phyloP scores from a whole-genome alignment of 1,140 invertebrate genomes.

The Copidosoma floridanum region DNA sequence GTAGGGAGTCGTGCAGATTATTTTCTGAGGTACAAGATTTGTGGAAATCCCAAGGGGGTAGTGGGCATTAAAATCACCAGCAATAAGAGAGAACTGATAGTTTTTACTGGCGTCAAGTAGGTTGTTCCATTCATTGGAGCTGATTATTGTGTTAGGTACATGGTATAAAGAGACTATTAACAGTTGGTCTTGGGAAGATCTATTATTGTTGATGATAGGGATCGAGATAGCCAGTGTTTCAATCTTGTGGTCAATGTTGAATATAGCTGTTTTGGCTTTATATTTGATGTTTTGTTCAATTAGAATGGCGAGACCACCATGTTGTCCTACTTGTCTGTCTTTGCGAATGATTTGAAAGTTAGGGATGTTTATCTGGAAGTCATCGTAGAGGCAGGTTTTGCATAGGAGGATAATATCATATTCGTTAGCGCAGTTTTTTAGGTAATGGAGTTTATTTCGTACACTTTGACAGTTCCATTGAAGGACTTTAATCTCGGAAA shows the following conservation, averaged over 20 bases:
- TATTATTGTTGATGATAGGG: not conserved
- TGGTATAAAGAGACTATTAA: not conserved
- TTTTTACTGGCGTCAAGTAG: not conserved
- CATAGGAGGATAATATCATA: no score
- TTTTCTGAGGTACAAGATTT: not conserved
- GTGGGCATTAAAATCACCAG: constrained; percentile 4
- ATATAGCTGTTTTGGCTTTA: no score
- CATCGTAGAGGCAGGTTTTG: no score
- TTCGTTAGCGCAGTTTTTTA: no score
- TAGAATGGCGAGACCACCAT: no score
- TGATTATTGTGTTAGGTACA: not conserved
- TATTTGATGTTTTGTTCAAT: no score
- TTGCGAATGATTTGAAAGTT: no score
- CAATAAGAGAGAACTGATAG: not conserved
- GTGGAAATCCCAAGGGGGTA: not conserved
- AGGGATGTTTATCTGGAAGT: no score
- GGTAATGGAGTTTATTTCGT: no score
- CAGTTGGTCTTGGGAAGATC: not conserved
- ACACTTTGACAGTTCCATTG: no score
- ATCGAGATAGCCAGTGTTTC: not conserved
- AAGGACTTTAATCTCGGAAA: no score
- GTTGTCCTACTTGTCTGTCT: no score
- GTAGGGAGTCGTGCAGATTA: not conserved
- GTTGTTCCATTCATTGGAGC: not conserved
- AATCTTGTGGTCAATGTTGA: not conserved